Conservation (phyloP, 2,113 vertebrate species). For the Ammodytes marinus region DNA sequence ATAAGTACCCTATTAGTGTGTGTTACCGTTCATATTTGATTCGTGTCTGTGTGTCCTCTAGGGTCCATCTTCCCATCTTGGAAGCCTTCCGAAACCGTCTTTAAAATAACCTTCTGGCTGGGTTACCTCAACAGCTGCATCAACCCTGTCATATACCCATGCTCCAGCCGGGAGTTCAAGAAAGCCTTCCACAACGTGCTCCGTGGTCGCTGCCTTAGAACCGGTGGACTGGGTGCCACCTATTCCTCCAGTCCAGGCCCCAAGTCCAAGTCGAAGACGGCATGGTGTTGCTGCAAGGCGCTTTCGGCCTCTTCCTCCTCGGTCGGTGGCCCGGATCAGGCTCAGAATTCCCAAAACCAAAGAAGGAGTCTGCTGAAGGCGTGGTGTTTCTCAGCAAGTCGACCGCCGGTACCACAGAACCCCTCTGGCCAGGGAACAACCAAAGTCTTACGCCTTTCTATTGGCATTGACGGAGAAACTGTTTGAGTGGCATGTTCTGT, state of each 20-base stretch:
- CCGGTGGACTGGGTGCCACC: slow-evolving; percentile 47
- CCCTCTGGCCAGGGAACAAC: slow-evolving; percentile 55
- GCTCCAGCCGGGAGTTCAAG: slow-evolving; percentile 96
- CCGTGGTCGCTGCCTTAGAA: slow-evolving; percentile 85
- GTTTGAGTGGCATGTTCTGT: slow-evolving; percentile 77
- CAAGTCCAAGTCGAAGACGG: slow-evolving; percentile 2
- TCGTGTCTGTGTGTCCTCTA: slow-evolving; percentile 74
- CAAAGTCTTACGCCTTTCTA: slow-evolving; percentile 88
- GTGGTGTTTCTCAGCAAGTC: slow-evolving; percentile 86
- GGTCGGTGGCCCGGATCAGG: slow-evolving; percentile 11
- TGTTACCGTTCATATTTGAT: neutral
- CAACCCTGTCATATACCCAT: slow-evolving; percentile 97
- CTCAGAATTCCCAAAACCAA: slow-evolving; percentile 79
- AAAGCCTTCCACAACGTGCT: slow-evolving; percentile 94
- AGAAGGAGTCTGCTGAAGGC: slow-evolving; percentile 88
- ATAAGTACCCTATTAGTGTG: neutral
- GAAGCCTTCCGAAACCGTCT: slow-evolving; percentile 93
- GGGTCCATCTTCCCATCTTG: slow-evolving; percentile 94
- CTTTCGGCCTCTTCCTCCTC: slow-evolving; percentile 46
- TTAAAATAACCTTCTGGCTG: slow-evolving; percentile 98
- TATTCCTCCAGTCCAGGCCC: slow-evolving; percentile 24
- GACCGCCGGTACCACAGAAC: slow-evolving; percentile 31
- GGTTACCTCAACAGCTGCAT: slow-evolving; percentile 99
- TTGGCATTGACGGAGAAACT: slow-evolving; percentile 85
- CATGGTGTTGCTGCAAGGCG: slow-evolving; percentile 43